Conservation (phyloP, 2,797 vertebrate genomes). For the Characodon lateralis region DNA sequence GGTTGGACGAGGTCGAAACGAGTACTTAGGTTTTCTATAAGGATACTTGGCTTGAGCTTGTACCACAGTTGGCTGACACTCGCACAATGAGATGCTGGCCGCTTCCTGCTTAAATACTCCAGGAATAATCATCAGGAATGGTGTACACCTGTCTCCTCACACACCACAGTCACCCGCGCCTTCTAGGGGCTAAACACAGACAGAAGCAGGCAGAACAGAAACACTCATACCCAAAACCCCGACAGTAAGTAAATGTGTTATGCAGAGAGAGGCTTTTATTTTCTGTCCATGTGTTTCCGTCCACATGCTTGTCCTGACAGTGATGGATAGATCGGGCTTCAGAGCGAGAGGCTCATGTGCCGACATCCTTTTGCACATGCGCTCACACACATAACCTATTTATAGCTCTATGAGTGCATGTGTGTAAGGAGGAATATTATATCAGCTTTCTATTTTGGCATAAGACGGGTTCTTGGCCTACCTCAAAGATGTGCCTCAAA, state of each 20-base stretch:
- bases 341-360: conserved; percentile 40
- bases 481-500: conserved; percentile 22
- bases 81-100: too few species aligned
- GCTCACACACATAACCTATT: conserved; percentile 24
- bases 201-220: too few species aligned
- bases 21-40: too few species aligned
- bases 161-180: too few species aligned
- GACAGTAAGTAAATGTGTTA: conserved; percentile 14
- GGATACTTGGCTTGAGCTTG: too few species aligned
- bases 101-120: too few species aligned
- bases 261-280: conserved; percentile 11
- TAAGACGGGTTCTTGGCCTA: background rate
- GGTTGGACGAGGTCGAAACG: too few species aligned
- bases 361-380: conserved; percentile 16
- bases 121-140: too few species aligned
- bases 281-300: conserved; percentile 16
- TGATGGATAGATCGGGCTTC: conserved; percentile 45
- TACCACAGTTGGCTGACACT: too few species aligned
- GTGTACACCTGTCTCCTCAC: too few species aligned
- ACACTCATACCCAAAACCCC: too few species aligned
- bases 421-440: conserved; percentile 6
- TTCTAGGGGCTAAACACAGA: too few species aligned
- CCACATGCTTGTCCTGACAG: conserved; percentile 35
- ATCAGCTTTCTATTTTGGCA: conserved; percentile 24
- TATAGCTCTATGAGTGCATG: conserved; percentile 21